These are phyloP conservation scores for Myotis pilosus DNA, from an alignment of 2,797 vertebrate species.

Conservation along the genomic window DNA sequence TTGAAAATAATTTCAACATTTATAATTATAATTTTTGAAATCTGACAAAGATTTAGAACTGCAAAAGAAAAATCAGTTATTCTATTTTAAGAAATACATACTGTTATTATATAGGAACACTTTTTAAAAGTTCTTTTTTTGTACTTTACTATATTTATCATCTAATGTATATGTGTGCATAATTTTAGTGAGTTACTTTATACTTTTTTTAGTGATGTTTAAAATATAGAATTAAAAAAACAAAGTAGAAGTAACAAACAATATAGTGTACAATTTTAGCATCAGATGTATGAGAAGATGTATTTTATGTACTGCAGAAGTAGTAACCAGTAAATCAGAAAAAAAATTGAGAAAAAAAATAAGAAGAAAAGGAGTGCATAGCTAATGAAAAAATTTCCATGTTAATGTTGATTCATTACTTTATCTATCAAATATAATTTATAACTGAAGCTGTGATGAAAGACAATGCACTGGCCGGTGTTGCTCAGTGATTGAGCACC, in stretches of 20 bases:
- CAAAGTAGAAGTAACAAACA: background rate
- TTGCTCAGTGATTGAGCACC: too few relatives aligned
- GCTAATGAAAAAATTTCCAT: constrained; percentile 9
- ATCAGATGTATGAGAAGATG: background rate
- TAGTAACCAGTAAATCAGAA: background rate
- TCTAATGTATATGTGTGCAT: too few relatives aligned
- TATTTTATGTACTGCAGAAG: background rate
- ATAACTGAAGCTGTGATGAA: constrained; percentile 16
- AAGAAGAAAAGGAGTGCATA: background rate
- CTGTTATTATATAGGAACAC: background rate
- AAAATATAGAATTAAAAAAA: constrained; percentile 3
- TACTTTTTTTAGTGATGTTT: background rate
- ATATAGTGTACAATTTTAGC: background rate
- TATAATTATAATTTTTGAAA: background rate
- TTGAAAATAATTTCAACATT: background rate
- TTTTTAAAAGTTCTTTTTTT: background rate
- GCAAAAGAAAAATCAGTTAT: background rate
- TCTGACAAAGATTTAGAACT: background rate
- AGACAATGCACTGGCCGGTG: background rate
- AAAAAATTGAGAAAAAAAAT: background rate
- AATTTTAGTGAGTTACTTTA: background rate
- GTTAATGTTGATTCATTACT: background rate
- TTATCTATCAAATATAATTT: constrained; percentile 64
- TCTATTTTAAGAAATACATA: background rate
- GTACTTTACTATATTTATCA: background rate